phyloP scores from a whole-genome alignment of 2,888 invertebrate genomes.

The Cephus pulcher region DNA sequence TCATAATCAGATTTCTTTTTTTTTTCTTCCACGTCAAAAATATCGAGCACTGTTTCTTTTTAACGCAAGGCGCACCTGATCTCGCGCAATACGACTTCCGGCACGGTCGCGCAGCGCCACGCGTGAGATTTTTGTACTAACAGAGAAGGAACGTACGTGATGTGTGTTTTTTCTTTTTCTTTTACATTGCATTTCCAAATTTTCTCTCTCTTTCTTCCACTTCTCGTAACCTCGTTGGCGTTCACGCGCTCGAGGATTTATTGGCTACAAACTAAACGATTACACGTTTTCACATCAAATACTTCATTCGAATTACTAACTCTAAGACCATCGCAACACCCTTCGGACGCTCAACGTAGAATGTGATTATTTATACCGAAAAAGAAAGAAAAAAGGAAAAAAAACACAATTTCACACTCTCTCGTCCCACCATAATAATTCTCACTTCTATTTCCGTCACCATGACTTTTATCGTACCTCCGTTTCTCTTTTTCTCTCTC shows the following conservation, averaged over 20 bases:
- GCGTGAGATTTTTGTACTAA: neutral
- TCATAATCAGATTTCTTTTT: neutral
- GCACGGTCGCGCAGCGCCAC: neutral
- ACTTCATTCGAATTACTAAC: conserved; percentile 22
- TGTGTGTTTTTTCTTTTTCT: neutral
- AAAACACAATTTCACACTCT: conserved; percentile 22
- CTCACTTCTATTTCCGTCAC: neutral
- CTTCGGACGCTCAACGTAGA: neutral
- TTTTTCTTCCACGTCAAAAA: neutral
- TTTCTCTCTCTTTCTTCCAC: conserved; percentile 2
- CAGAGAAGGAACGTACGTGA: neutral
- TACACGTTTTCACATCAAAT: conserved; percentile 50
- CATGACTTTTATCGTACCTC: neutral
- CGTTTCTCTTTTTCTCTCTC: neutral
- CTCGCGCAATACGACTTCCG: neutral
- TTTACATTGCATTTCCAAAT: neutral
- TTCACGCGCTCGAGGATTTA: neutral
- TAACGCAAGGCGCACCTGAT: neutral
- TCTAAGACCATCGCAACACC: neutral
- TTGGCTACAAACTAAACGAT: conserved; percentile 53
- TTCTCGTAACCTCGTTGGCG: conserved; percentile 6
- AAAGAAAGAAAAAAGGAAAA: neutral
- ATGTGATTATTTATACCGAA: neutral
- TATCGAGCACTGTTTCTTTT: neutral
- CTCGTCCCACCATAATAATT: neutral